phyloP scores from a whole-genome alignment of 23 tunicate genomes.

The Phallusia fumigata region DNA sequence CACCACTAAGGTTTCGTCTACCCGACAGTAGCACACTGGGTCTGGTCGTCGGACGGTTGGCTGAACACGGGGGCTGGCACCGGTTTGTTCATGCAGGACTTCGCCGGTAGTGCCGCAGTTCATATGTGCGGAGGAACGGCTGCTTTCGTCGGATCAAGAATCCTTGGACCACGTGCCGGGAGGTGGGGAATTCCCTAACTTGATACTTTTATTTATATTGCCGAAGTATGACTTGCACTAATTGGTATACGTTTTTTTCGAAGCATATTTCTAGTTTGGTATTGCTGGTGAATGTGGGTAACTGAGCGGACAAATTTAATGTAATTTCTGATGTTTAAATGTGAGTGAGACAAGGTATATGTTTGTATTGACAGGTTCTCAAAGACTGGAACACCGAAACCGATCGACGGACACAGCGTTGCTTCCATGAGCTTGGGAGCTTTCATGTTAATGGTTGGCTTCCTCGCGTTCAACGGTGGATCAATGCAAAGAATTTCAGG shows the following conservation, averaged over 20 bases:
- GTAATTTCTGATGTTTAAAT: too few species aligned
- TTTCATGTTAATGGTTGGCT: constrained; percentile 73
- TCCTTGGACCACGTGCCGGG: constrained; percentile 64
- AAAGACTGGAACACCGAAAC: constrained; percentile 1
- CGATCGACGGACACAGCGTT: constrained; percentile 50
- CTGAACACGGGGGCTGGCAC: constrained; percentile 57
- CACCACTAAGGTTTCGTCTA: constrained; percentile 52
- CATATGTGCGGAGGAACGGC: constrained; percentile 86
- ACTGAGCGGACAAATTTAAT: too few species aligned
- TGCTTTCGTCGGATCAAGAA: constrained; percentile 67
- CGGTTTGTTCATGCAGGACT: constrained; percentile 56
- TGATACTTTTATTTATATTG: too few species aligned
- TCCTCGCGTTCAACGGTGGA: constrained; percentile 85
- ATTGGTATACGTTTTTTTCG: too few species aligned
- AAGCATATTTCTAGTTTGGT: too few species aligned
- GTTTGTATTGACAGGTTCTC: constrained; percentile 25
- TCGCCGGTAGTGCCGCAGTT: constrained; percentile 76
- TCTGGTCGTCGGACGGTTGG: constrained; percentile 80
- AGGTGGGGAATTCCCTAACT: constrained; percentile 19
- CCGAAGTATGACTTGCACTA: too few species aligned
- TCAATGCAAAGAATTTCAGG: constrained; percentile 55
- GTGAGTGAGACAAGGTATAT: too few species aligned
- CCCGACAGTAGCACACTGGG: constrained; percentile 88
- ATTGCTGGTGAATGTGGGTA: too few species aligned
- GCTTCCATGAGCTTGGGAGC: constrained; percentile 62